Evolutionary conservation across 1,140 invertebrate genomes (phyloP).

Genomic region (Ericerus pela): DNA sequence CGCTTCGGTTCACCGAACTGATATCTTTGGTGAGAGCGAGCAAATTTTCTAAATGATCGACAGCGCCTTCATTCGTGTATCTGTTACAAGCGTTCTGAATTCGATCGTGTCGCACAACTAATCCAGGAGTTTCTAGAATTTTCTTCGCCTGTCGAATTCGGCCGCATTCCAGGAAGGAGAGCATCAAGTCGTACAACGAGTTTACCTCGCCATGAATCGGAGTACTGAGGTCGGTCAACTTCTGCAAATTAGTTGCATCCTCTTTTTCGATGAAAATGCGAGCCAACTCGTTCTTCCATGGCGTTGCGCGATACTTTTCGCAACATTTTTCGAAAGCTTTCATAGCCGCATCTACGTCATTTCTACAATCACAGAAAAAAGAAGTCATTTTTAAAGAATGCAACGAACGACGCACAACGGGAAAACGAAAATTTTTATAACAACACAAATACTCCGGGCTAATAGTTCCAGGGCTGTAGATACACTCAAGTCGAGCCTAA

Average conservation of each 20-base stretch:
- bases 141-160: constrained; percentile 58
- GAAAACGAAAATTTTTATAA: no score
- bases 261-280: constrained; percentile 54
- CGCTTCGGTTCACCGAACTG: constrained; percentile 52
- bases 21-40: constrained; percentile 44
- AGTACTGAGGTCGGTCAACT: constrained; percentile 59
- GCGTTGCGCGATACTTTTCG: constrained; percentile 44
- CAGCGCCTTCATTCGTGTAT: constrained; percentile 42
- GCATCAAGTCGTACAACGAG: constrained; percentile 62
- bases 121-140: constrained; percentile 61
- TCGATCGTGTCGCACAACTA: constrained; percentile 41
- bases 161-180: constrained; percentile 63
- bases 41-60: constrained; percentile 51
- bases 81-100: constrained; percentile 40
- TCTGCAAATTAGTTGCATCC: constrained; percentile 58
- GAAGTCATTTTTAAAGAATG: background rate
- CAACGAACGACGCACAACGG: no score
- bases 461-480: no score
- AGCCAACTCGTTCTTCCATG: constrained; percentile 53
- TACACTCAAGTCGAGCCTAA: no score
- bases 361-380: constrained; percentile 24
- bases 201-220: constrained; percentile 63
- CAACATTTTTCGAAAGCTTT: constrained; percentile 50
- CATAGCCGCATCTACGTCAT: constrained; percentile 47
- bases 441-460: no score